Base-by-base conservation (phyloP, 2,113 vertebrate genomes). In the Neofelis nebulosa region DNA sequence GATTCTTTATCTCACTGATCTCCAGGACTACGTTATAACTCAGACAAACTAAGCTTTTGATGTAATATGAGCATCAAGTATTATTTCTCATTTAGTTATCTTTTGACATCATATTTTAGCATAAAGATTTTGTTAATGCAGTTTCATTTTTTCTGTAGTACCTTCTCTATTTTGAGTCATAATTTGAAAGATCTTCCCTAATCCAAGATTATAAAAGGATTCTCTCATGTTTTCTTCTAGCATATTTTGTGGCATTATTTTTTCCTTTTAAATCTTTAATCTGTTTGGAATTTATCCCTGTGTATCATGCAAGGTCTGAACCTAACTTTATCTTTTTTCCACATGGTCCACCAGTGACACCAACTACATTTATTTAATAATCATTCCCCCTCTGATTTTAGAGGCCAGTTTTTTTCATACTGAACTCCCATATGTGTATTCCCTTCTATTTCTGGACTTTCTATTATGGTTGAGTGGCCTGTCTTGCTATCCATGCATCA, bases 391-490 rank as follows among this genome's bases (percentile, higher is more conserved):
- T 89, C 78, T 80, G 82, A 92, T 83, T 93, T 96, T 69, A 92
- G 82, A 83, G 48, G 38, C 41, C 85, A 41, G 16, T 13, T 89
- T 92, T 89, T 89, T 92, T 91, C 45, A n/a, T 52, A 23, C 19
- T 89, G 50, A 89, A 69, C 9, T 97, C 78, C 78, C 78, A 36
- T 38, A 23, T 68, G 57, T 66, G 45, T 41, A 63, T 85, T 91
- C 36, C 55, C 45, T 95, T 89, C 92, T 96, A 92, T 89, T 95
- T 95, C 86, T 95, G 73, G 71, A 80, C 86, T 97, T 91, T 89
- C 81, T 97, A 45, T 83, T 87, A 38, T 57, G 31, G 52, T 41
- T 68, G 71, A 88, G 74, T 41, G 65, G 52, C 45, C 84, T 23
- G 27, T 96, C 57, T n/a, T 69, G 2, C 81, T 96, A 25, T 41